Evolutionary conservation across 2,113 vertebrate species (phyloP).

Genomic region (Galeopterus variegatus): DNA sequence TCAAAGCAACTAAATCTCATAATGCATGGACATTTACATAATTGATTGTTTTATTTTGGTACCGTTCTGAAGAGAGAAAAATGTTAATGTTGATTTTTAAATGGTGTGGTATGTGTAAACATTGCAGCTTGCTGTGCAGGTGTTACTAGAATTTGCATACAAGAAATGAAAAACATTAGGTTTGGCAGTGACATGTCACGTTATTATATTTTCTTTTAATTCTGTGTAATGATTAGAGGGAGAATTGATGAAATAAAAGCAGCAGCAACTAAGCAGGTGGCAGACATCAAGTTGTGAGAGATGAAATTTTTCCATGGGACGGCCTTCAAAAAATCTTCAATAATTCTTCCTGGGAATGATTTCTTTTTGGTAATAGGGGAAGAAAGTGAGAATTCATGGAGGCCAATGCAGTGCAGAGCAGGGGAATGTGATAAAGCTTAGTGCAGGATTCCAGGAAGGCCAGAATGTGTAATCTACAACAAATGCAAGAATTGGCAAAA

Average conservation of each 20-base stretch:
- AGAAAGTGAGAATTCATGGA: no score
- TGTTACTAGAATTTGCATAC: background rate
- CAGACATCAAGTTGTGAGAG: background rate
- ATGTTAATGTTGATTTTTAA: background rate
- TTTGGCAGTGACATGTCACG: background rate
- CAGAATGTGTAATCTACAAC: background rate
- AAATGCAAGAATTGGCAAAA: background rate
- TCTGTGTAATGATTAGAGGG: background rate
- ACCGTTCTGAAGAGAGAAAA: background rate
- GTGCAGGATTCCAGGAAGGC: background rate
- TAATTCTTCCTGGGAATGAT: background rate
- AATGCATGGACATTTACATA: background rate
- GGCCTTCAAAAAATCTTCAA: background rate
- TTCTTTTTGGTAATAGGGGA: background rate
- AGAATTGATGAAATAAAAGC: background rate
- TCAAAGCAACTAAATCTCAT: slow-evolving; percentile 23
- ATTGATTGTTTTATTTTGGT: background rate
- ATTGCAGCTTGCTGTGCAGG: background rate
- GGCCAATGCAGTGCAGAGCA: background rate
- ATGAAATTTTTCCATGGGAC: background rate
- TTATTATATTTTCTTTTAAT: background rate
- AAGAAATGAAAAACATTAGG: background rate
- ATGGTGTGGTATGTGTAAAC: background rate
- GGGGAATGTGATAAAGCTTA: background rate
- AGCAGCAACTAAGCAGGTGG: background rate